Base-by-base conservation (phyloP, 2,888 invertebrate genomes). In the Anodontia alba region DNA sequence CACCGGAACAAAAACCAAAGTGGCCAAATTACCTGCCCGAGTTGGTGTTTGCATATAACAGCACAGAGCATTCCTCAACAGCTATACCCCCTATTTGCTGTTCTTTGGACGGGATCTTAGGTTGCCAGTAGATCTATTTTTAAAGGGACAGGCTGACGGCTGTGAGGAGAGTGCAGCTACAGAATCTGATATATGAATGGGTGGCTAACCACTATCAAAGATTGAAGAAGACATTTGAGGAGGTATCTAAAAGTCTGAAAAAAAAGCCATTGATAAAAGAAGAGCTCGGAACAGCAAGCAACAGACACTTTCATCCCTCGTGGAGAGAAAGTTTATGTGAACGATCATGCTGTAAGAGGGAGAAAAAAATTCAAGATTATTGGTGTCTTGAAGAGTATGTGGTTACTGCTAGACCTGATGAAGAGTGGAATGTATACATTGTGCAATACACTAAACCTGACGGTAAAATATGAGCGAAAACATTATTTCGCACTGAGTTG, bases 11-110 rank as follows among this genome's bases (percentile, higher is more conserved):
- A 42, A 87, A 87, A 77, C 36, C 51, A 15, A 76, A 74, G 26
- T 88, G 87, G 88, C 83, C 86, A 0, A 62, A 78, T 23, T 57
- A 78, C 36, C 62, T 88, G 12, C 77, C 80, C 20, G 83, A 83
- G 54, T 38, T 87, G 29, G 69, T 88, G 36, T 83, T 78, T 62
- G 76, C 75, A 7, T 84, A 81, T 71, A 84, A 81, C 33, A 43
- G 23, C 15, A 83, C 83, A 10, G 71, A 76, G 1, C 84, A 87
- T 68, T 57, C 83, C 2, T 68, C 83, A 20, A 87, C 87, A 81
- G 84, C 0, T 79, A 76, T 36, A 67, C 66, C 1, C 87, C 84
- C 33, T 80, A 76, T 49, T 69, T 78, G 43, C 76, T 81, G 15
- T 74, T 87, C 66, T 78, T 81, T 57, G 84, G 87, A 17, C 66